Evolutionary conservation across 2,888 invertebrate species (phyloP).

Genomic region (Mechanitis messenoides): DNA sequence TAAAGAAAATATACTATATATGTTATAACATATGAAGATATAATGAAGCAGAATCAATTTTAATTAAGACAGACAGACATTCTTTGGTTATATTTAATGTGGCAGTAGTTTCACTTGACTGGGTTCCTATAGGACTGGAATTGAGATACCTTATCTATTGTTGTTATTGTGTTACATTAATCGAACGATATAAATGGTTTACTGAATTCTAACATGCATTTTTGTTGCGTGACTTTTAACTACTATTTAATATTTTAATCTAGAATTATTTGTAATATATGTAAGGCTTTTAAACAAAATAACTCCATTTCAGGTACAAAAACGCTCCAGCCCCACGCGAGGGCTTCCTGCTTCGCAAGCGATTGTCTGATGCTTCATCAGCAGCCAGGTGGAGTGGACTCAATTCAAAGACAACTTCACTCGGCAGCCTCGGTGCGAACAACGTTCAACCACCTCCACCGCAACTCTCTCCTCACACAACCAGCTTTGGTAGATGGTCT

Average conservation of each 20-base stretch:
- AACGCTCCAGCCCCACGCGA: slow-evolving; percentile 84
- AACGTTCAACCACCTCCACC: slow-evolving; percentile 77
- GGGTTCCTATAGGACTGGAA: slow-evolving; percentile 15
- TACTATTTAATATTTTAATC: not conserved
- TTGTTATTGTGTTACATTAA: slow-evolving; percentile 15
- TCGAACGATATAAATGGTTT: slow-evolving; percentile 6
- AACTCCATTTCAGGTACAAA: slow-evolving; percentile 60
- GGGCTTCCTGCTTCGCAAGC: slow-evolving; percentile 89
- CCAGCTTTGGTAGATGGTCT: slow-evolving; percentile 82
- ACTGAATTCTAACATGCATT: too few relatives aligned
- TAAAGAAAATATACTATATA: not conserved
- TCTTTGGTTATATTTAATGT: not conserved
- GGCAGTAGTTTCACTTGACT: slow-evolving; percentile 1
- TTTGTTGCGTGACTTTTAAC: not conserved
- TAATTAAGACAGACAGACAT: not conserved
- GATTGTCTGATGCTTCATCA: slow-evolving; percentile 81
- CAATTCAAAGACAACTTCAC: slow-evolving; percentile 90
- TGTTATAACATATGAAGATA: not conserved
- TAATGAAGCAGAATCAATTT: not conserved
- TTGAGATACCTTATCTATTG: slow-evolving; percentile 21
- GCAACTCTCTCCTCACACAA: slow-evolving; percentile 67
- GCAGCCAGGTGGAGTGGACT: slow-evolving; percentile 79
- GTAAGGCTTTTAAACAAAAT: not conserved
- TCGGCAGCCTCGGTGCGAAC: slow-evolving; percentile 81
- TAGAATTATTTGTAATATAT: not conserved